Evolutionary conservation across 2,888 invertebrate species (phyloP).

Genomic region (Dicycla oo): DNA sequence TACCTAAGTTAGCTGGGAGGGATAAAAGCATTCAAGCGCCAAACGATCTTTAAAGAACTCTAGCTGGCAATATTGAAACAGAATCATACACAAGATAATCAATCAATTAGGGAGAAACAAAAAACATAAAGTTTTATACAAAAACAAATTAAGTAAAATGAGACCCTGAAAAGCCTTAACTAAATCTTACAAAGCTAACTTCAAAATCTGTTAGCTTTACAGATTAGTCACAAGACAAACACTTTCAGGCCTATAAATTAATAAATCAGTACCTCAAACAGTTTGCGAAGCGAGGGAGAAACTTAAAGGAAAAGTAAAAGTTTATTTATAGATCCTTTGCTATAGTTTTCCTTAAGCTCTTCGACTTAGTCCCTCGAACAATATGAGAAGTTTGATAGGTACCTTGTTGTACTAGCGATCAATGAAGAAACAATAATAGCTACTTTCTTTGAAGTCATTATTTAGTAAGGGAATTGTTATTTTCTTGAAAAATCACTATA

Average conservation of each 20-base stretch:
- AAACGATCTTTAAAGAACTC: background rate
- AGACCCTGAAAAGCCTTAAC: background rate
- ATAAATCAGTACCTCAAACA: conserved; percentile 37
- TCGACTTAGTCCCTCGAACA: conserved; percentile 15
- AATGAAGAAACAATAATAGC: background rate
- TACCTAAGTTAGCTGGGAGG: background rate
- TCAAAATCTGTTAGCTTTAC: conserved; percentile 10
- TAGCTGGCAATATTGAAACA: background rate
- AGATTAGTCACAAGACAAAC: conserved; percentile 43
- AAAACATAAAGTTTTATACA: too few relatives aligned
- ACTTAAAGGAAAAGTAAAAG: conserved; percentile 32
- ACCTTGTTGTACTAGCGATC: background rate
- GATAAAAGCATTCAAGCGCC: background rate
- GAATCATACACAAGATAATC: background rate
- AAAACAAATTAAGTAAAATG: background rate
- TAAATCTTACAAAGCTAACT: conserved; percentile 18
- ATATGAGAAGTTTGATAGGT: conserved; percentile 33
- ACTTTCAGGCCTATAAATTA: conserved; percentile 28
- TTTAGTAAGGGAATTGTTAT: background rate
- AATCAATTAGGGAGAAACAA: background rate
- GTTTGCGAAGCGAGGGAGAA: conserved; percentile 17
- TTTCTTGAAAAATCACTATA: background rate
- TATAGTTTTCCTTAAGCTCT: conserved; percentile 27
- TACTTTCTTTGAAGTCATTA: background rate
- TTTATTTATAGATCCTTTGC: conserved; percentile 19